phyloP scores from a whole-genome alignment of 2,797 vertebrate genomes.

The Heterohyrax brucei region DNA sequence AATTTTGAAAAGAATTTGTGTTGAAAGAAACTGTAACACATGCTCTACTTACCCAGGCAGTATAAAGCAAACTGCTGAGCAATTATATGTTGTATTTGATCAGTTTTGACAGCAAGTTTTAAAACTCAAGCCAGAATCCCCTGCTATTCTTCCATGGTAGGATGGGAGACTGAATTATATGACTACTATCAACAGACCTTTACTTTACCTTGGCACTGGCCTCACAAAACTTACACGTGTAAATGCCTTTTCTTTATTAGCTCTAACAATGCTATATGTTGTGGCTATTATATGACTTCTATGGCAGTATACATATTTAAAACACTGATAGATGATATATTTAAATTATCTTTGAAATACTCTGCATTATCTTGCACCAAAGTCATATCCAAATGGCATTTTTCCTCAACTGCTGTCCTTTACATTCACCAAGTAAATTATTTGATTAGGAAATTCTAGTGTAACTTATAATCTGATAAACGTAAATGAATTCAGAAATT shows the following conservation, averaged over 20 bases:
- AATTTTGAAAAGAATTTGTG: conserved; percentile 32
- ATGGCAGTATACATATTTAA: neutral
- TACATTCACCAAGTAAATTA: neutral
- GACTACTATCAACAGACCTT: conserved; percentile 64
- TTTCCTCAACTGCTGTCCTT: neutral
- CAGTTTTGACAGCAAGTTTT: conserved; percentile 74
- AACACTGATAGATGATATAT: neutral
- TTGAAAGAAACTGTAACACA: neutral
- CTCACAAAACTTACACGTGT: neutral
- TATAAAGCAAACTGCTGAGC: conserved; percentile 55
- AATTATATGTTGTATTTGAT: conserved; percentile 71
- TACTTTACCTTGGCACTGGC: conserved; percentile 49
- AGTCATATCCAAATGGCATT: neutral
- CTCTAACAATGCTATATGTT: neutral
- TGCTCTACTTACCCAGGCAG: conserved; percentile 45
- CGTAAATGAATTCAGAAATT: conserved; percentile 35
- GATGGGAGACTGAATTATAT: conserved; percentile 42
- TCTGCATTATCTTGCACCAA: neutral
- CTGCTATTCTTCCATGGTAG: conserved; percentile 48
- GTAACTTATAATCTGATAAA: neutral
- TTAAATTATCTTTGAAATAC: conserved; percentile 26
- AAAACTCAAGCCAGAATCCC: conserved; percentile 63
- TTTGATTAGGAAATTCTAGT: conserved; percentile 43
- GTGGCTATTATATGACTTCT: neutral
- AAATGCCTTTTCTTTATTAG: conserved; percentile 36